Evolutionary conservation across 2,888 invertebrate genomes (phyloP), one percentile per base, ranked within the genome.

Genomic region (Apamea epomidion): DNA sequence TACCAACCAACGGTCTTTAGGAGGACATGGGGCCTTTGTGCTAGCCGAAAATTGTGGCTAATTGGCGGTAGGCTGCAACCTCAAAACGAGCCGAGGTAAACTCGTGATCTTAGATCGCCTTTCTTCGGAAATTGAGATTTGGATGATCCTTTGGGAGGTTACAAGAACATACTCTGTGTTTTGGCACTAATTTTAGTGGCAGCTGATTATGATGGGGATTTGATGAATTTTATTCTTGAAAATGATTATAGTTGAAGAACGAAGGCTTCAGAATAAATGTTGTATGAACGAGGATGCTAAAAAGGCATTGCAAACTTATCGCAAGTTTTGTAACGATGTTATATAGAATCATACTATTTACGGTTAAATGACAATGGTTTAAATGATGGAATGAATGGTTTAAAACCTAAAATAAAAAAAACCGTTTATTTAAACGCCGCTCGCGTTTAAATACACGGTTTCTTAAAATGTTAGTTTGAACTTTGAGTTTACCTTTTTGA

Each of bases 1-100:
- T 97, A 96, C 96, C 93, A 90, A 90, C 93, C 94, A 95, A 94
- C 95, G 94, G 94, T 95, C 94, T 94, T 95, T 93, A 94, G 95
- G 97, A 96, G 95, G 95, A 94, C 95, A 94, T 91, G 91, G 86
- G 84, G 90, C 94, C 92, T 96, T 96, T 96, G 95, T 94, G 92
- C 93, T 94, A 94, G 95, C 95, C 95, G 95, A 96, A 95, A 94
- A 94, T 95, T 94, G 94, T 90, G 91, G 92, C 93, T 95, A 96
- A 96, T 95, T 95, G 95, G 94, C 90, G 93, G 94, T 94, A 94
- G 93, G 95, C 94, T 90, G 93, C 88, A 93, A 91, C 93, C 91
- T 91, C 90, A 91, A 72, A 93, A 91, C 92, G 90, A 80, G 85
- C 89, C 85, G 88, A 88, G 83, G 91, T 90, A 88, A 74, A 45